Evolutionary conservation across 2,888 invertebrate species (phyloP).

Genomic region (Loripinus fragilis): DNA sequence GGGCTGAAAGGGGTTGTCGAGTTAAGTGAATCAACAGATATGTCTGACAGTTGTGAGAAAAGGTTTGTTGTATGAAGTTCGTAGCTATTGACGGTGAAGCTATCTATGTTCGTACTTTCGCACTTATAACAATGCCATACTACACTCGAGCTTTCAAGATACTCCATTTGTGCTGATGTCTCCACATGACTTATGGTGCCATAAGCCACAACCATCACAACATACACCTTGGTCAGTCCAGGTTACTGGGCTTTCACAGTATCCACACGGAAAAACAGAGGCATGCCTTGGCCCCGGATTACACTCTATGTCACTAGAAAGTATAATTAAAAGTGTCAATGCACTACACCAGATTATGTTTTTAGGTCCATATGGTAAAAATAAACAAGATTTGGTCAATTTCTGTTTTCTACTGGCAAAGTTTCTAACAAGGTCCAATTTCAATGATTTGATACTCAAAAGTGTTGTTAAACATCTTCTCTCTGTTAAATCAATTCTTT

Average conservation of each 20-base stretch:
- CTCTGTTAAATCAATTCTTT: no score
- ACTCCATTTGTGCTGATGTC: conserved; percentile 23
- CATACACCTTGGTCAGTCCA: conserved; percentile 31
- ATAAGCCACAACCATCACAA: conserved; percentile 26
- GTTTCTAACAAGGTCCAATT: not conserved
- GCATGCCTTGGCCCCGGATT: conserved; percentile 35
- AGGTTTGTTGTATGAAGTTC: conserved; percentile 19
- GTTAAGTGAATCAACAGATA: no score
- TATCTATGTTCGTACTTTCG: conserved; percentile 28
- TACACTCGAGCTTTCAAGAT: not conserved
- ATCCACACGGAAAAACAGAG: conserved; percentile 24
- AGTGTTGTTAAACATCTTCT: not conserved
- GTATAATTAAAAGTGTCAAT: not conserved
- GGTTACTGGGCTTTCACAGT: conserved; percentile 26
- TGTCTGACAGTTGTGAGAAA: no score
- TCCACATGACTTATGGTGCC: conserved; percentile 25
- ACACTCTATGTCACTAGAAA: conserved; percentile 21
- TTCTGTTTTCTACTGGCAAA: not conserved
- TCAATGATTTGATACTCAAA: not conserved
- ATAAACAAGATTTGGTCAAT: not conserved
- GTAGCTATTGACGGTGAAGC: conserved; percentile 27
- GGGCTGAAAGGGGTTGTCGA: no score
- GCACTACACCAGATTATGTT: not conserved
- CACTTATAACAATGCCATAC: conserved; percentile 30
- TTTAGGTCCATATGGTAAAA: not conserved